Conservation (phyloP, 2,113 vertebrate species). For the Corythaixoides concolor region DNA sequence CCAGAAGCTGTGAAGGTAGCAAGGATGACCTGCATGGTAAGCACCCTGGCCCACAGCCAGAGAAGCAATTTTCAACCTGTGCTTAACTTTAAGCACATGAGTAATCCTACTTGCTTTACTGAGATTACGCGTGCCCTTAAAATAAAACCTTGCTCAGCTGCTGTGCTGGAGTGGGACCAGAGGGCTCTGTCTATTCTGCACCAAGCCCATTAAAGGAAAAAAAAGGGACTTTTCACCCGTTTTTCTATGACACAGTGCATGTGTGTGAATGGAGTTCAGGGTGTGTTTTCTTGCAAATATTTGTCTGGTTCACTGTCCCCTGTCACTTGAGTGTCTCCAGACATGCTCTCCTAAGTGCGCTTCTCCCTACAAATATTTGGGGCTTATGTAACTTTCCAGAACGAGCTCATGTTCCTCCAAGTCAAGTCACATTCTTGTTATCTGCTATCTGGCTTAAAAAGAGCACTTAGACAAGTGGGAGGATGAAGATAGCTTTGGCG, state of each 20-base stretch:
- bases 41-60: not conserved
- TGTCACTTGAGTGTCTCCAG: not conserved
- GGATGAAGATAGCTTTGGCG: not conserved
- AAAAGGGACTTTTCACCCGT: not conserved
- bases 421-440: not conserved
- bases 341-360: rapidly evolving
- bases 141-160: not conserved
- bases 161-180: not conserved
- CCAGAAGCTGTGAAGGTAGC: not conserved
- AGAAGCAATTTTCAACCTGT: not conserved
- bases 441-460: not conserved
- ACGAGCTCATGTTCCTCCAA: rapidly evolving
- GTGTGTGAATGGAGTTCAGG: not conserved
- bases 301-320: not conserved
- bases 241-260: not conserved
- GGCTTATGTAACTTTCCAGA: not conserved
- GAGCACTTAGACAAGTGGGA: not conserved
- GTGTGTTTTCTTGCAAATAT: not conserved
- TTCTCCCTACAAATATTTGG: not conserved
- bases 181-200: not conserved
- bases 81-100: not conserved
- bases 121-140: not conserved
- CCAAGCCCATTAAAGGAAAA: not conserved
- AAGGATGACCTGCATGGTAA: not conserved
- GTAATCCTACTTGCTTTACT: not conserved